Evolutionary conservation across 2,888 invertebrate genomes (phyloP).

Genomic region (Metalampra italica): DNA sequence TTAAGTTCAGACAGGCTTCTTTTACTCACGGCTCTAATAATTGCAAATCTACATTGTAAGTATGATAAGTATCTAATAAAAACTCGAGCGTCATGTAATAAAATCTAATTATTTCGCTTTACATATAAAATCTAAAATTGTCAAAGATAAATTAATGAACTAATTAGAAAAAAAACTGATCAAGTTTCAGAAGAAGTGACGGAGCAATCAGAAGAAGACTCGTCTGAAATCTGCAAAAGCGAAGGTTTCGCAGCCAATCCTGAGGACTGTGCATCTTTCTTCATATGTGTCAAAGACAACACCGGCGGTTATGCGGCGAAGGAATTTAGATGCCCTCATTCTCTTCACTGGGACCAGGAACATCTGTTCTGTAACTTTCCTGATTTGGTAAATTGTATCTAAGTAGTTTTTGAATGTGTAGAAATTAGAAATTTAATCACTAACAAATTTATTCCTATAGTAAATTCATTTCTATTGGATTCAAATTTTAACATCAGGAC

Average conservation of each 20-base stretch:
- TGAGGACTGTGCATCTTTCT: slow-evolving; percentile 55
- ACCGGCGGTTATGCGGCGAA: slow-evolving; percentile 27
- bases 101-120: too few relatives aligned
- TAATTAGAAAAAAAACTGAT: not conserved
- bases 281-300: slow-evolving; percentile 41
- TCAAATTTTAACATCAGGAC: too few relatives aligned
- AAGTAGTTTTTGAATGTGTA: too few relatives aligned
- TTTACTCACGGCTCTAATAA: too few relatives aligned
- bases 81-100: too few relatives aligned
- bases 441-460: too few relatives aligned
- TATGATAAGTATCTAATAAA: too few relatives aligned
- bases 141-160: not conserved
- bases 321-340: slow-evolving; percentile 44
- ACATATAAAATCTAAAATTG: too few relatives aligned
- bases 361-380: slow-evolving; percentile 54
- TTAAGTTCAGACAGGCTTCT: too few relatives aligned
- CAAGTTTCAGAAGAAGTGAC: not conserved
- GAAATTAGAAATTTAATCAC: not conserved
- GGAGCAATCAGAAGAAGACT: not conserved
- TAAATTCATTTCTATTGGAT: too few relatives aligned
- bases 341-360: slow-evolving; percentile 49
- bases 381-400: slow-evolving; percentile 25
- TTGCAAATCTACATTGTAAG: too few relatives aligned
- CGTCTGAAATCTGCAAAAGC: slow-evolving; percentile 35
- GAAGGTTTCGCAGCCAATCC: slow-evolving; percentile 62